Evolutionary conservation across 2,797 vertebrate species (phyloP).

Genomic region (Acipenser oxyrinchus): DNA sequence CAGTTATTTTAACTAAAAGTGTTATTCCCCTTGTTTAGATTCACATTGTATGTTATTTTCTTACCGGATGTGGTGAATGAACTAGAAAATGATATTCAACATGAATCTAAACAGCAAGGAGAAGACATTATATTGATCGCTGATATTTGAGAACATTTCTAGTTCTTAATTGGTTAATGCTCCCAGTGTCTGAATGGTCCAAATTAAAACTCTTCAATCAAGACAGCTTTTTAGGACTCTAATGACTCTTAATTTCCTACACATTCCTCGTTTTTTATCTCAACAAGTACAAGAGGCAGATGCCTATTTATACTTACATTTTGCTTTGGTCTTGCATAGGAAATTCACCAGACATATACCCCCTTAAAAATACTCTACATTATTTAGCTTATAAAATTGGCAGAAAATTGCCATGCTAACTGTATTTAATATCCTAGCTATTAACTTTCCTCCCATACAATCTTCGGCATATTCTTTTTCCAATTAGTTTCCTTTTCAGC

Average conservation of each 20-base stretch:
- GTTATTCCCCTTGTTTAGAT: too few species aligned
- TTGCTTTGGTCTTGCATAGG: not conserved
- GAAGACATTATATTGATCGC: too few species aligned
- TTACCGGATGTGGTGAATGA: too few species aligned
- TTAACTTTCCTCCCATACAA: not conserved
- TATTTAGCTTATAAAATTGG: too few species aligned
- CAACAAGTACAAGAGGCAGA: not conserved
- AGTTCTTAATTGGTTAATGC: not conserved
- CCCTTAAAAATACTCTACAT: too few species aligned
- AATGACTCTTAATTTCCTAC: not conserved
- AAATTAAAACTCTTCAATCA: not conserved
- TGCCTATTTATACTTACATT: not conserved
- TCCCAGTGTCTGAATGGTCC: not conserved
- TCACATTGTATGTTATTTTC: too few species aligned
- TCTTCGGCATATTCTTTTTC: not conserved
- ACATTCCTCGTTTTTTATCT: not conserved
- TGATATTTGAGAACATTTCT: too few species aligned
- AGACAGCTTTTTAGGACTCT: not conserved
- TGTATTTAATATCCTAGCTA: not conserved
- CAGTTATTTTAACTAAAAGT: too few species aligned
- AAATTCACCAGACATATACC: not conserved
- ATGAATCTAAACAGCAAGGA: too few species aligned
- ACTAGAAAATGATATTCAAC: too few species aligned
- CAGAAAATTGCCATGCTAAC: not conserved
- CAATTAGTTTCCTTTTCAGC: constrained; percentile 4